phyloP scores from a whole-genome alignment of 2,113 vertebrate genomes.

The Saccopteryx leptura region DNA sequence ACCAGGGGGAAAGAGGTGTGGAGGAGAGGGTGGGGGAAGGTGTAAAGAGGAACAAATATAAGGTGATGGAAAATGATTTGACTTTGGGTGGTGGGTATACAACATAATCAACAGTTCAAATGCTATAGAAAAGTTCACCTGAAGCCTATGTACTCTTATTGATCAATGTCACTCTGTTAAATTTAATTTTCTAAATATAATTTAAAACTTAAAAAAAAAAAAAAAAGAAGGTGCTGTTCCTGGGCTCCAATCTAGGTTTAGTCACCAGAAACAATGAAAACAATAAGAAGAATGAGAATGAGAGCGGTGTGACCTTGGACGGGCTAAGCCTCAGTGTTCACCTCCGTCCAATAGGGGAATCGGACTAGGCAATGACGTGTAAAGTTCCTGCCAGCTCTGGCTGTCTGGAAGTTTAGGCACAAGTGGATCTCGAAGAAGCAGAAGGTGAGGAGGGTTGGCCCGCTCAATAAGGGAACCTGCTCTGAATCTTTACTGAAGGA shows the following conservation, averaged over 20 bases:
- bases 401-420: not conserved
- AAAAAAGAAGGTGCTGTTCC: not conserved
- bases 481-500: not conserved
- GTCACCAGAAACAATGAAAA: not conserved
- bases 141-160: no score
- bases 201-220: no score
- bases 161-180: no score
- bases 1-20: no score
- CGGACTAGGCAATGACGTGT: not conserved
- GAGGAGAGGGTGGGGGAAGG: no score
- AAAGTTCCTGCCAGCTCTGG: not conserved
- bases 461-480: not conserved
- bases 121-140: no score
- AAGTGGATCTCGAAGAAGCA: not conserved
- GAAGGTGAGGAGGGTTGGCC: not conserved
- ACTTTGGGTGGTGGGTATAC: no score
- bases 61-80: no score
- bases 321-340: not conserved
- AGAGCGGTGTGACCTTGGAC: rapidly evolving
- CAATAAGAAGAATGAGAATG: not conserved
- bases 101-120: no score
- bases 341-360: not conserved
- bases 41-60: no score
- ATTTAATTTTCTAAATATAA: no score
- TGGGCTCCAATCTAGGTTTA: not conserved